Evolutionary conservation across 1,140 invertebrate genomes (phyloP).

Genomic region (Samia ricini): DNA sequence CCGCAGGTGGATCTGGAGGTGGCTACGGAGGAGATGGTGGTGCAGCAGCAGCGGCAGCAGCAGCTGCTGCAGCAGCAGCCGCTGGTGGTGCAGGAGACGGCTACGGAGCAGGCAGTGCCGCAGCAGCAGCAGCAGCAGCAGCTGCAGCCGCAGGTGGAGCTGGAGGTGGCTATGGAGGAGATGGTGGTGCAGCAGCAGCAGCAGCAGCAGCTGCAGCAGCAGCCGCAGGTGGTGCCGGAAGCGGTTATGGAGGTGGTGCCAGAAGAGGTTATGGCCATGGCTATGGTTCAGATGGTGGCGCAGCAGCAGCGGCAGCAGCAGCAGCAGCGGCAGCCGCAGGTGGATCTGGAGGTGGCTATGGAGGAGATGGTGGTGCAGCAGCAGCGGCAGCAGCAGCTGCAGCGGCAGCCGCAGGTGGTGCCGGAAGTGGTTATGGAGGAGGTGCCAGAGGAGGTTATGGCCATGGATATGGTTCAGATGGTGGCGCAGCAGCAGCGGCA

Average conservation of each 20-base stretch:
- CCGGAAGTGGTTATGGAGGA: too few species aligned
- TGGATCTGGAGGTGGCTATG: too few species aligned
- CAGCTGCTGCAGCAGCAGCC: slow-evolving; percentile 16
- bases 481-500: too few species aligned
- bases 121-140: not conserved
- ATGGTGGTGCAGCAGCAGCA: not conserved
- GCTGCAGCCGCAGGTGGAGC: too few species aligned
- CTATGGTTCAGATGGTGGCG: not conserved
- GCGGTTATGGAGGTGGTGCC: not conserved
- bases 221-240: not conserved
- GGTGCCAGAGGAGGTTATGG: too few species aligned
- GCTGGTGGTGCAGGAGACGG: not conserved
- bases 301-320: not conserved
- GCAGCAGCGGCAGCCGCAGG: slow-evolving; percentile 12
- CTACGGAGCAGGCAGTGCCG: not conserved
- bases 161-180: too few species aligned
- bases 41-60: slow-evolving; percentile 13
- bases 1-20: not conserved
- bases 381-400: not conserved
- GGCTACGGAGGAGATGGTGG: not conserved
- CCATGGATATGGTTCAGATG: too few species aligned
- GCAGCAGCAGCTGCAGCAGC: not conserved
- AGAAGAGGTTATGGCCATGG: too few species aligned
- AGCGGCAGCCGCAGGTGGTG: too few species aligned
- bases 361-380: too few species aligned